These are phyloP conservation scores for Carlito syrichta DNA, from an alignment of 2,113 vertebrate species.

Conservation along the genomic window DNA sequence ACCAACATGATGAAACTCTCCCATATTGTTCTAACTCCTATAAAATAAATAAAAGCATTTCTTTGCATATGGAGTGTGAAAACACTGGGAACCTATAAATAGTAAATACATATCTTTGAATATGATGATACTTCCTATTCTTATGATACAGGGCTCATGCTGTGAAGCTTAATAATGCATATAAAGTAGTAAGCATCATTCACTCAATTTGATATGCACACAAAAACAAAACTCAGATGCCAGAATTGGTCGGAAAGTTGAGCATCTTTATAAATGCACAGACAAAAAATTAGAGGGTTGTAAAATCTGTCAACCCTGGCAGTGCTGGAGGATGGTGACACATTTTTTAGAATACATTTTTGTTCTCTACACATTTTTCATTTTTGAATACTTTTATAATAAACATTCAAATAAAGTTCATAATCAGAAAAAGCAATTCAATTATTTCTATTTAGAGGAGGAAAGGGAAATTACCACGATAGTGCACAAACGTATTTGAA, in stretches of 20 bases:
- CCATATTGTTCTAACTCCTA: conserved; percentile 47
- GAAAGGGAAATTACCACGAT: neutral
- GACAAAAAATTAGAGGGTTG: accelerated
- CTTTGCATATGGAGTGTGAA: neutral
- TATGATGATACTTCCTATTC: accelerated
- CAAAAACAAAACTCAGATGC: neutral
- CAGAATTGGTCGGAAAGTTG: accelerated
- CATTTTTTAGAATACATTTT: neutral
- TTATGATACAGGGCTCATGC: accelerated
- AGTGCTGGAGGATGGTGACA: accelerated
- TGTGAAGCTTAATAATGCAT: accelerated
- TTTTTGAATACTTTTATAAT: neutral
- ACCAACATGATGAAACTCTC: conserved; percentile 13
- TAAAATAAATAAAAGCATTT: conserved; percentile 17
- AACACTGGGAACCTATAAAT: neutral
- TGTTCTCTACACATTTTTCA: neutral
- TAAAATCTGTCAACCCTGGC: neutral
- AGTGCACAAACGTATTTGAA: neutral
- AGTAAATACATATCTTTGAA: neutral
- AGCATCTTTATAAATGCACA: neutral
- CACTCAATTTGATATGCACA: accelerated
- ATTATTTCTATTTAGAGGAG: neutral
- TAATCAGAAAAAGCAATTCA: neutral
- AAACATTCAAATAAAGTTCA: neutral
- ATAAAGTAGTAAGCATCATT: neutral